These are phyloP conservation scores for Corythaixoides concolor DNA, from an alignment of 2,113 vertebrate genomes.

Conservation along the genomic window DNA sequence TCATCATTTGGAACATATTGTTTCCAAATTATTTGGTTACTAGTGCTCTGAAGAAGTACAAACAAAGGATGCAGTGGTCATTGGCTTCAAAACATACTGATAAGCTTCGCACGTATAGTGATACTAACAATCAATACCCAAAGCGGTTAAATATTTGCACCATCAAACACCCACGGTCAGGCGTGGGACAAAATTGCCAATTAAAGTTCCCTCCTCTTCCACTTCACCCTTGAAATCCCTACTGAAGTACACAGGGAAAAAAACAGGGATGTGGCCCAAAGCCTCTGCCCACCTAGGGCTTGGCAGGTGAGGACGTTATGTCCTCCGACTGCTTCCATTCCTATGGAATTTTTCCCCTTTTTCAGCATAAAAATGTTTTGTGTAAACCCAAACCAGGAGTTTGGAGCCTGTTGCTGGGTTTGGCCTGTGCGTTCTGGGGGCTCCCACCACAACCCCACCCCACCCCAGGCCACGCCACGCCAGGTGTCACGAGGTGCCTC, in stretches of 20 bases:
- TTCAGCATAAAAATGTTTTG: fast-evolving
- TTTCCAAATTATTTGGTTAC: neutral
- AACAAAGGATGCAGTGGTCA: neutral
- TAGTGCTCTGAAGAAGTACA: neutral
- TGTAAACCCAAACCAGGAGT: fast-evolving
- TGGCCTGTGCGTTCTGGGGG: fast-evolving
- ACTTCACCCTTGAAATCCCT: neutral
- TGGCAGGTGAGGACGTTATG: neutral
- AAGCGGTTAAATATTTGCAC: neutral
- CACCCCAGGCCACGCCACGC: no score
- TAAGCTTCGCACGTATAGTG: neutral
- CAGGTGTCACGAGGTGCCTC: neutral
- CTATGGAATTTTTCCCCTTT: neutral
- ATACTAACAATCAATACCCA: neutral
- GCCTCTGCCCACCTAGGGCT: fast-evolving
- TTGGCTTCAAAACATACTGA: neutral
- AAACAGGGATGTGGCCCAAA: neutral
- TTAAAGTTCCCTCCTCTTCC: fast-evolving
- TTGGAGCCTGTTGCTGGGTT: fast-evolving
- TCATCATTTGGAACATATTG: neutral
- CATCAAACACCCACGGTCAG: fast-evolving
- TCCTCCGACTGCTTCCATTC: neutral
- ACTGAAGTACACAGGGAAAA: neutral
- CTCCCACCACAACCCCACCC: fast-evolving
- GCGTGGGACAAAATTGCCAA: neutral